phyloP scores from a whole-genome alignment of 2,797 vertebrate genomes.

The Spatula clypeata region DNA sequence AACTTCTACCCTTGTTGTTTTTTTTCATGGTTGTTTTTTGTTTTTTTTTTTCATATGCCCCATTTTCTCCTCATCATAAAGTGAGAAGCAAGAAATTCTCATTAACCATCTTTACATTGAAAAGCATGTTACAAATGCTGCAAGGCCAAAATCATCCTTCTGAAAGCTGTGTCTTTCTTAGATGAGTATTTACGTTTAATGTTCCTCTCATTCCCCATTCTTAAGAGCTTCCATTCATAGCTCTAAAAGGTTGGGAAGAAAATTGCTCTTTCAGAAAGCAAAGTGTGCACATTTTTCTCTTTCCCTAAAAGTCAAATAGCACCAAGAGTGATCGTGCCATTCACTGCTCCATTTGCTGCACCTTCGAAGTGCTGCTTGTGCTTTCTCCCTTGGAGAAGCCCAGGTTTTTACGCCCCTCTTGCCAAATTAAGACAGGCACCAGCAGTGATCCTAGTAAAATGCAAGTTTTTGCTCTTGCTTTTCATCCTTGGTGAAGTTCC shows the following conservation, averaged over 20 bases:
- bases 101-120: background rate
- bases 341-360: background rate
- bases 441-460: background rate
- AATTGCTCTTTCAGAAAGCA: background rate
- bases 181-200: background rate
- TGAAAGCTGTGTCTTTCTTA: constrained; percentile 2
- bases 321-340: background rate
- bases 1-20: background rate
- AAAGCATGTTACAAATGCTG: background rate
- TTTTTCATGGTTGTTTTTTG: background rate
- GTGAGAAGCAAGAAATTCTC: background rate
- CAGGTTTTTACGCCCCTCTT: background rate
- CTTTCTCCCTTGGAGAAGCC: background rate
- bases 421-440: background rate
- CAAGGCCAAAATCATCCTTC: background rate
- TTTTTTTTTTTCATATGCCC: background rate
- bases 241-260: background rate
- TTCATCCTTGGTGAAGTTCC: background rate
- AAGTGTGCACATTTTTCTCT: background rate
- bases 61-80: background rate
- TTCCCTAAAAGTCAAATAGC: background rate
- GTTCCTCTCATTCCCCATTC: background rate
- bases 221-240: background rate
- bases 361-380: background rate
- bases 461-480: background rate